Conservation (phyloP, 1,140 invertebrate genomes). For the Intoshia linei region DNA sequence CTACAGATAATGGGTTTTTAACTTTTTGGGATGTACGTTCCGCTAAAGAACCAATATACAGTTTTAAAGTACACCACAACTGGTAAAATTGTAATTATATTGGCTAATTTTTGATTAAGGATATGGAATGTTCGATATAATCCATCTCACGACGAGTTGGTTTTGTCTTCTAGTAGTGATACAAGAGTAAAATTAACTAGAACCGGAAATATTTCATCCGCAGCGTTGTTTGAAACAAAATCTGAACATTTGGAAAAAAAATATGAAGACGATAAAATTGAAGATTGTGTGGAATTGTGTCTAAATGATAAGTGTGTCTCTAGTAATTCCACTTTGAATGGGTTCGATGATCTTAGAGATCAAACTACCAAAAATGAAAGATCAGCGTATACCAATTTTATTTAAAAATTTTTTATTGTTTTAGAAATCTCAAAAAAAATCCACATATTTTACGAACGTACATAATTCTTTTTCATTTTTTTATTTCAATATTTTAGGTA, state of each 20-base stretch:
- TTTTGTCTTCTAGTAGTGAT: constrained; percentile 73
- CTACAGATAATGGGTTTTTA: constrained; percentile 62
- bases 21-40: constrained; percentile 82
- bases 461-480: background rate
- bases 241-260: constrained; percentile 27
- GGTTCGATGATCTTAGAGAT: no score
- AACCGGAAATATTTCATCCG: constrained; percentile 50
- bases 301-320: no score
- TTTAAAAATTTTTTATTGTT: no score
- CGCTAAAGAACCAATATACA: constrained; percentile 36
- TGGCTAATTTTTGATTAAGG: constrained; percentile 23
- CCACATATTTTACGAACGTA: background rate
- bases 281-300: constrained; percentile 22
- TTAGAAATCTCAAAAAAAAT: no score
- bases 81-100: constrained; percentile 30
- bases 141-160: constrained; percentile 68
- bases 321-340: no score
- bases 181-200: constrained; percentile 52
- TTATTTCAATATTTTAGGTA: constrained; percentile 31
- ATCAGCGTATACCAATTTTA: no score
- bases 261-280: constrained; percentile 23
- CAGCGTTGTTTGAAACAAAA: no score
- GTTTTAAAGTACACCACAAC: constrained; percentile 57
- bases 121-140: constrained; percentile 72
- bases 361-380: no score